A percentile compares a stretch with the other conserved stretches of the same genome.
phyloP scores from a whole-genome alignment of 1,140 invertebrate genomes.

The Polyergus mexicanus region DNA sequence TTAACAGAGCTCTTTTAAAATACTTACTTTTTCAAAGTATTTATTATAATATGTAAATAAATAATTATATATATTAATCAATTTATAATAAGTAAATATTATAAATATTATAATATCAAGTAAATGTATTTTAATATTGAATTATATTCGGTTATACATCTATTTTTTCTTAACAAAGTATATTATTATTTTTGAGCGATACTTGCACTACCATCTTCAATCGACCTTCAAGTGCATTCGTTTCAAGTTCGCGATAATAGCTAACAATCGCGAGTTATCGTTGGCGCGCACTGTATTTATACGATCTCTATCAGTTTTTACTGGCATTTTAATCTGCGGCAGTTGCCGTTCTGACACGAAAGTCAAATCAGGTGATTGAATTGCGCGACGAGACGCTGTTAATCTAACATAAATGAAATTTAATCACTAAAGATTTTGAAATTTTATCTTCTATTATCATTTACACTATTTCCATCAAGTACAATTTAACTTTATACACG shows the following conservation, averaged over 20 bases:
- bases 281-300: constrained; percentile 4
- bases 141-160: background rate
- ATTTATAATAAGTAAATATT: too few relatives aligned
- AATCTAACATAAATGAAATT: constrained; percentile 17
- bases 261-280: constrained; percentile 6
- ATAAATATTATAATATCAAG: too few relatives aligned
- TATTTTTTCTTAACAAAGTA: background rate
- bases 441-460: background rate
- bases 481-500: background rate
- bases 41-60: background rate
- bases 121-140: background rate
- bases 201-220: background rate
- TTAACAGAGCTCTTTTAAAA: background rate
- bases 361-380: background rate
- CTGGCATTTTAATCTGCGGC: background rate
- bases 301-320: constrained; percentile 16
- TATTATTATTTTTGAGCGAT: background rate
- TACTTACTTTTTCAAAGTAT: too few relatives aligned
- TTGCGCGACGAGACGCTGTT: too few relatives aligned
- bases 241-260: constrained; percentile 26
- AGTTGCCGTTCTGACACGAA: background rate
- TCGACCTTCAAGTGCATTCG: background rate
- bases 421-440: background rate
- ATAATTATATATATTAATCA: background rate
- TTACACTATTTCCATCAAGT: background rate